Conservation (phyloP, 1,140 invertebrate species). For the Brachionus sp. region DNA sequence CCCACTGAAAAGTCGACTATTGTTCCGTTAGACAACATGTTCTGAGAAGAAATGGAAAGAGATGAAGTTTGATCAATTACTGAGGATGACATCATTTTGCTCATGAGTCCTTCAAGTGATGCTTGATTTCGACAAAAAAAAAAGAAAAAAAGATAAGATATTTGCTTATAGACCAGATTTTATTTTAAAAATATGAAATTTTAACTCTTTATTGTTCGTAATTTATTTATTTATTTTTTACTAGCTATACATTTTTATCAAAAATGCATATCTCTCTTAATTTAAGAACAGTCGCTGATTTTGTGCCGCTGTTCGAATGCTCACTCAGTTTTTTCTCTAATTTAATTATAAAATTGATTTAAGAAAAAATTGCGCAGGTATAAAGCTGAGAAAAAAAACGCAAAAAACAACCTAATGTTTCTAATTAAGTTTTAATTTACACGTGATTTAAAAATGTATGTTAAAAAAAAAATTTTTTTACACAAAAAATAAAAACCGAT, state of each 20-base stretch:
- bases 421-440: too few species aligned
- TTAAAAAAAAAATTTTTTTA: too few species aligned
- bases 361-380: not conserved
- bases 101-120: not conserved
- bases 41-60: slow-evolving; percentile 4
- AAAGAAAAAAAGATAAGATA: too few species aligned
- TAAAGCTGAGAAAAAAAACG: not conserved
- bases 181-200: not conserved
- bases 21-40: not conserved
- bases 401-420: too few species aligned
- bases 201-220: not conserved
- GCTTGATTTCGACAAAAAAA: not conserved
- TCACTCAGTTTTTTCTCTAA: not conserved
- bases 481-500: too few species aligned
- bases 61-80: slow-evolving; percentile 30
- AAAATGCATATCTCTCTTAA: not conserved
- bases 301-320: not conserved
- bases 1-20: slow-evolving; percentile 45
- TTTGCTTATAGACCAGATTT: not conserved
- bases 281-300: not conserved
- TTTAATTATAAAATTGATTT: not conserved
- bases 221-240: not conserved
- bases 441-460: too few species aligned
- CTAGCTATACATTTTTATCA: not conserved
- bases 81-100: slow-evolving; percentile 31